phyloP scores from a whole-genome alignment of 2,113 vertebrate species.

The Tyrannus savana region DNA sequence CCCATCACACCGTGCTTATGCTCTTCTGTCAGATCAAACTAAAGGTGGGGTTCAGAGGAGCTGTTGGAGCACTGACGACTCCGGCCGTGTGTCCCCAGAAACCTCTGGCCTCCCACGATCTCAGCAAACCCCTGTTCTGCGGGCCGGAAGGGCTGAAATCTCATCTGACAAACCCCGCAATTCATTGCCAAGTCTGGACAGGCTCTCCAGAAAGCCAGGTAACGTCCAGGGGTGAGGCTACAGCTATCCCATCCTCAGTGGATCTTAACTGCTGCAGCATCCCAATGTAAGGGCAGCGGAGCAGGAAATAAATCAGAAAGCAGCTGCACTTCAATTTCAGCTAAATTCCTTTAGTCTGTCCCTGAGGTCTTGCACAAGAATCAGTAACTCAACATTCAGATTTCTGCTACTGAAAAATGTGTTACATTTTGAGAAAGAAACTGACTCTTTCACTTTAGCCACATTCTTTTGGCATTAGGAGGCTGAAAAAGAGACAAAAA shows the following conservation, averaged over 20 bases:
- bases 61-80: accelerated
- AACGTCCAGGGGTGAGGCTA: not conserved
- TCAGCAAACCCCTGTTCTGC: not conserved
- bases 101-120: accelerated
- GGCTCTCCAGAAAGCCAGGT: not conserved
- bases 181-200: not conserved
- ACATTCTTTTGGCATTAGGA: not conserved
- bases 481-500: not conserved
- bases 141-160: not conserved
- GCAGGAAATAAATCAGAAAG: not conserved
- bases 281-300: accelerated
- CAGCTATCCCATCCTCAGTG: not conserved
- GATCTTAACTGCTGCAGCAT: not conserved
- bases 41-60: not conserved
- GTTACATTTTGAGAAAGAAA: not conserved
- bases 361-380: not conserved
- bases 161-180: accelerated
- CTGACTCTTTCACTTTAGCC: not conserved
- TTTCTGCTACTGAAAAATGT: not conserved
- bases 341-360: not conserved
- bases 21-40: too few species aligned
- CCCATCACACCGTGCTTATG: accelerated
- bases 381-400: not conserved
- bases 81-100: accelerated
- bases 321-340: not conserved